A percentile compares a stretch with the other conserved stretches of the same genome.
These are phyloP conservation scores for Crossaster papposus DNA, from an alignment of 53 echinoderm and acorn worm species.

Conservation along the genomic window DNA sequence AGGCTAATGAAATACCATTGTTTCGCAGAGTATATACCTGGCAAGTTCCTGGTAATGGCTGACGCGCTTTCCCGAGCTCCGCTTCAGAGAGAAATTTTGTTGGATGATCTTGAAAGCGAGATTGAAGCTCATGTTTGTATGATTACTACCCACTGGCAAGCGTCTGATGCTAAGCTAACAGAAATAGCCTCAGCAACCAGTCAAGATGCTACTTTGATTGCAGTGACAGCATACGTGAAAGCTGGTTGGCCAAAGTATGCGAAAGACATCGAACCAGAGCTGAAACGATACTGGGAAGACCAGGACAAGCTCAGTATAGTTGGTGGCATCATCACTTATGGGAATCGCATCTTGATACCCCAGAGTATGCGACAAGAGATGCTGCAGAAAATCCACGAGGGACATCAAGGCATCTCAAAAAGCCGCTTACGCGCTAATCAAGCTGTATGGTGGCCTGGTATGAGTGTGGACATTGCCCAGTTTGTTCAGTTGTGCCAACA, in stretches of 20 bases:
- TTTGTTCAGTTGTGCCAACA: neutral
- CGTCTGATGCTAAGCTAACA: no score
- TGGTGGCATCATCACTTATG: conserved; percentile 57
- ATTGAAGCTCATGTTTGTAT: no score
- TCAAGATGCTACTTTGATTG: no score
- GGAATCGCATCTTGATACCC: conserved; percentile 18
- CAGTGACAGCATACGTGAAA: no score
- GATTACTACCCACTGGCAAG: no score
- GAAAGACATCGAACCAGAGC: neutral
- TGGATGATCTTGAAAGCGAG: no score
- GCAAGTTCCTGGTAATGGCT: conserved; percentile 6
- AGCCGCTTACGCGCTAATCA: conserved; percentile 11
- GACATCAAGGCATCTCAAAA: conserved; percentile 20
- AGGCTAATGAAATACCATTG: neutral
- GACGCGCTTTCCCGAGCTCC: conserved; percentile 8
- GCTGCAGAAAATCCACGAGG: conserved; percentile 11
- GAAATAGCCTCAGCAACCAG: no score
- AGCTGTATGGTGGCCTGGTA: conserved; percentile 44
- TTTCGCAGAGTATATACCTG: neutral
- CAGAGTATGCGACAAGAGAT: neutral
- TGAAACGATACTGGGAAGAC: conserved; percentile 25
- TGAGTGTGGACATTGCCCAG: conserved; percentile 2
- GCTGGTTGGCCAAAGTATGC: no score
- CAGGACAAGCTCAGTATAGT: conserved; percentile 53
- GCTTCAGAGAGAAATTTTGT: neutral